Evolutionary conservation across 2,797 vertebrate genomes (phyloP).

Genomic region (Todus mexicanus): DNA sequence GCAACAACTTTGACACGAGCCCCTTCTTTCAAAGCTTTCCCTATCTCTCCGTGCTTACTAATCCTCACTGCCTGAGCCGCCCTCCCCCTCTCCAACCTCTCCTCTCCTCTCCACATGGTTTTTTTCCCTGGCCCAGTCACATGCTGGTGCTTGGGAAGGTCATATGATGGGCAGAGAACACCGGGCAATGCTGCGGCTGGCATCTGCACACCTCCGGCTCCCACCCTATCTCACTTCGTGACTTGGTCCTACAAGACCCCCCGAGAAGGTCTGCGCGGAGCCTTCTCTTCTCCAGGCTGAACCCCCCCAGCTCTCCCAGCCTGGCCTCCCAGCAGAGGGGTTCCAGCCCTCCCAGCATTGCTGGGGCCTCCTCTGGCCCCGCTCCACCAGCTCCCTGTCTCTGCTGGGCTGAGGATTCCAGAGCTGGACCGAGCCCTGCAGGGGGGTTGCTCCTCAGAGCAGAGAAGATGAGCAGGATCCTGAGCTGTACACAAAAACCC

Average conservation of each 20-base stretch:
- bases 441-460: background rate
- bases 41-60: background rate
- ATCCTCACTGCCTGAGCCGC: background rate
- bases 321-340: no score
- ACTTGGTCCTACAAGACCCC: accelerated
- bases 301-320: no score
- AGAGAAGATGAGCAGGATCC: background rate
- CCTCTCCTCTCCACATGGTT: background rate
- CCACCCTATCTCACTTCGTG: background rate
- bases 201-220: background rate
- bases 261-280: background rate
- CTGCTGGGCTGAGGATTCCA: no score
- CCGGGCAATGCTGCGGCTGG: background rate
- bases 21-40: background rate
- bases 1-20: background rate
- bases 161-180: background rate
- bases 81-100: slow-evolving; percentile 4
- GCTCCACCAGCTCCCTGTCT: no score
- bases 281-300: background rate
- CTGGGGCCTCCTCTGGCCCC: no score
- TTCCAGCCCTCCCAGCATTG: no score
- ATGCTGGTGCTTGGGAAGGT: background rate
- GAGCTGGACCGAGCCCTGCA: no score
- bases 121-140: background rate
- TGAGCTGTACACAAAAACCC: background rate